phyloP scores from a whole-genome alignment of 2,888 invertebrate species.

The Oscheius sp. region DNA sequence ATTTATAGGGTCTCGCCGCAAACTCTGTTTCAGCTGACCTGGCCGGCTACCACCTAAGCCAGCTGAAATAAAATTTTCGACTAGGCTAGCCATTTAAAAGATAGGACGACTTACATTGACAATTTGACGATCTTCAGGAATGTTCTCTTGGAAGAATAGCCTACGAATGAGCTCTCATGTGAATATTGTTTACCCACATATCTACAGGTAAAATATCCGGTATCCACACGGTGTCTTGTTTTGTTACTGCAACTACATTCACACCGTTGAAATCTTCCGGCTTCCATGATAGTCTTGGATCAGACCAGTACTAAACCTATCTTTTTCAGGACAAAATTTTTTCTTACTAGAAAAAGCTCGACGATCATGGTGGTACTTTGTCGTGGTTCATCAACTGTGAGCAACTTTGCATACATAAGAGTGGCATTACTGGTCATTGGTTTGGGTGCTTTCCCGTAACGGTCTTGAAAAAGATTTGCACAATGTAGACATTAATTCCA shows the following conservation, averaged over 20 bases:
- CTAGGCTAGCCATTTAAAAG: too few species aligned
- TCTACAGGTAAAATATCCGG: conserved; percentile 21
- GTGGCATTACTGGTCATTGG: conserved; percentile 16
- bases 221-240: conserved; percentile 19
- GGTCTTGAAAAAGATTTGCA: background rate
- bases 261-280: conserved; percentile 2
- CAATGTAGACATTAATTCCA: background rate
- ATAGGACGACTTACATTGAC: conserved; percentile 3
- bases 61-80: too few species aligned
- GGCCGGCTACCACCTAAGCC: too few species aligned
- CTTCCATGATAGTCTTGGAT: conserved; percentile 27
- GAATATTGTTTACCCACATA: background rate
- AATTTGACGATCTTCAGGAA: conserved; percentile 26
- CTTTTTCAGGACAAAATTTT: background rate
- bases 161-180: background rate
- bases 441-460: conserved; percentile 17
- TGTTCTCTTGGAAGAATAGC: background rate
- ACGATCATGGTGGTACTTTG: conserved; percentile 26
- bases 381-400: conserved; percentile 16
- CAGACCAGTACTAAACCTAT: conserved; percentile 6
- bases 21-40: too few species aligned
- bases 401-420: background rate
- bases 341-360: conserved; percentile 20
- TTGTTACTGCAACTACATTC: background rate
- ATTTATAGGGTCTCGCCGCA: too few species aligned